Percentiles rank a stretch among this genome's conserved stretches.
Conservation (phyloP, 1,140 invertebrate species). For the Paraescarpia echinospica region DNA sequence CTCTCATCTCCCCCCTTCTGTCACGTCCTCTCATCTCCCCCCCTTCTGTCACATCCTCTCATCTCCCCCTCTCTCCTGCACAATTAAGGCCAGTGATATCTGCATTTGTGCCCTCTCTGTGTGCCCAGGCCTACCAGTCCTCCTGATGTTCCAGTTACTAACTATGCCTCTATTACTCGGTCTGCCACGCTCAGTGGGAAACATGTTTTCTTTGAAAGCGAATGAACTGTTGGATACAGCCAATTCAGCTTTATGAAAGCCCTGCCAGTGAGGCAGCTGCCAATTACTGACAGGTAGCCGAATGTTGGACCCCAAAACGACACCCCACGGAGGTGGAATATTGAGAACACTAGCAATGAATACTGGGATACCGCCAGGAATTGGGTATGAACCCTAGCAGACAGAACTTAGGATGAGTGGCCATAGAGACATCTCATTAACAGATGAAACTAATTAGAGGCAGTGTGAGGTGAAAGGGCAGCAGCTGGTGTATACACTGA, state of each 20-base stretch:
- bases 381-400: not conserved
- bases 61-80: not conserved
- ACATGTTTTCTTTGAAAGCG: not conserved
- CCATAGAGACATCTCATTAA: not conserved
- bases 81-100: not conserved
- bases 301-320: not conserved
- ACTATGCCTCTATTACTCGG: not conserved
- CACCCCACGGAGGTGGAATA: not conserved
- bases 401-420: too few relatives aligned
- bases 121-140: not conserved
- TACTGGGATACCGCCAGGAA: not conserved
- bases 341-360: not conserved
- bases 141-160: not conserved
- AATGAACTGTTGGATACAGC: not conserved
- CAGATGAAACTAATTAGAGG: not conserved
- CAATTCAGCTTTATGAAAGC: not conserved
- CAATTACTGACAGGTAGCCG: not conserved
- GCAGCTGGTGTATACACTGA: not conserved
- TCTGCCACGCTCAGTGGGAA: not conserved
- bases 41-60: not conserved
- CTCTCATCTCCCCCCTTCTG: not conserved
- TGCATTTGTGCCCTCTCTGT: not conserved
- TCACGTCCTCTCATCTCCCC: not conserved
- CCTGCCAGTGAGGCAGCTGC: not conserved
- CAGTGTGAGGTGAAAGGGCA: not conserved